These are phyloP conservation scores for Drosophila quinaria DNA, from an alignment of 2,888 invertebrate species.

Conservation along the genomic window DNA sequence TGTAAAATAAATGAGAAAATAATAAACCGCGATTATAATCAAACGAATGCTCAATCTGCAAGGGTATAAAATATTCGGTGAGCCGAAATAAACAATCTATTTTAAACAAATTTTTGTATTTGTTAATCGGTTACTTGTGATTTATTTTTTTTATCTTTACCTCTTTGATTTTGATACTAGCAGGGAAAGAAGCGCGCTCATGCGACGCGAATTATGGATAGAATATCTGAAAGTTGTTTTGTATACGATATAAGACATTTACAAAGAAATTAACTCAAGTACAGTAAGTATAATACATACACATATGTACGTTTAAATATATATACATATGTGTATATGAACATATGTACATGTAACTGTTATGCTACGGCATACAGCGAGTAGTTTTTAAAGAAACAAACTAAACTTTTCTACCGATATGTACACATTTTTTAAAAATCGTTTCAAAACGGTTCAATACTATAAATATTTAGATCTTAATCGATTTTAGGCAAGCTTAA, in stretches of 20 bases:
- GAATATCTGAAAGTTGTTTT: constrained; percentile 52
- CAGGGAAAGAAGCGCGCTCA: constrained; percentile 42
- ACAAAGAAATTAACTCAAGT: constrained; percentile 14
- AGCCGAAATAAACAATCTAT: constrained; percentile 15
- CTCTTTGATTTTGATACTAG: constrained; percentile 48
- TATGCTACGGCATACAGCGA: not conserved
- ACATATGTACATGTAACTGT: not conserved
- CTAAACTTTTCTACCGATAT: not conserved
- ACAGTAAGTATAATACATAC: constrained; percentile 10
- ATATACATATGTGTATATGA: not conserved
- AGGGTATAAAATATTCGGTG: constrained; percentile 36
- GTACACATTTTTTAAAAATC: not conserved
- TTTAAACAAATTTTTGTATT: not conserved
- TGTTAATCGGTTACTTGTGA: constrained; percentile 1
- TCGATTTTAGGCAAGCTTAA: too few species aligned
- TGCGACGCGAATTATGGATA: constrained; percentile 42
- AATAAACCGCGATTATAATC: not conserved
- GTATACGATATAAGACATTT: constrained; percentile 26
- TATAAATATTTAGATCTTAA: too few species aligned
- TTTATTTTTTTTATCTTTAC: constrained; percentile 42
- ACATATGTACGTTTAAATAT: constrained; percentile 1
- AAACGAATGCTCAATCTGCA: constrained; percentile 31
- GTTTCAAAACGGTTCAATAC: too few species aligned
- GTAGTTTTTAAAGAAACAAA: not conserved
- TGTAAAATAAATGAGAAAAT: not conserved